Evolutionary conservation across 2,888 invertebrate genomes (phyloP).

Genomic region (Limnephilus rhombicus): DNA sequence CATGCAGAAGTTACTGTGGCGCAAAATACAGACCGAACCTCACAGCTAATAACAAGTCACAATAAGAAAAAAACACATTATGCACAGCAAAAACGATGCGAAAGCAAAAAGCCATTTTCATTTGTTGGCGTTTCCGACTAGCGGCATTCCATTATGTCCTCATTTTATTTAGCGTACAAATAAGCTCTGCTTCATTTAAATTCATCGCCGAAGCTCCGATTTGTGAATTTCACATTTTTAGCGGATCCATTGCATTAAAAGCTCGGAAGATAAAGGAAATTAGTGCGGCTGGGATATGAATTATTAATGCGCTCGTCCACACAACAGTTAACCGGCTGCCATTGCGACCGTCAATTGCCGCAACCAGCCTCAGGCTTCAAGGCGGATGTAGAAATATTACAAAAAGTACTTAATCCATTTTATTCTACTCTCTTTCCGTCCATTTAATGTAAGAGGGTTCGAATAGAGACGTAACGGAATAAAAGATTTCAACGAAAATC

Average conservation of each 20-base stretch:
- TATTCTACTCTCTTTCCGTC: conserved; percentile 2
- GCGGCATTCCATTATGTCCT: conserved; percentile 9
- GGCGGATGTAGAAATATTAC: conserved; percentile 12
- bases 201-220: conserved; percentile 63
- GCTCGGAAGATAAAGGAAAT: conserved; percentile 65
- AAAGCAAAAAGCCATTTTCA: conserved; percentile 15
- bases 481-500: background rate
- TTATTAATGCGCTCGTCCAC: conserved; percentile 55
- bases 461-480: background rate
- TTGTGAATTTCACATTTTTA: conserved; percentile 64
- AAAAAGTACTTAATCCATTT: conserved; percentile 16
- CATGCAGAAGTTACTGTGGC: background rate
- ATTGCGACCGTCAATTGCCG: background rate
- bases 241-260: conserved; percentile 63
- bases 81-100: conserved; percentile 13
- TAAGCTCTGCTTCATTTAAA: conserved; percentile 63
- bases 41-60: conserved; percentile 28
- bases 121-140: conserved; percentile 10
- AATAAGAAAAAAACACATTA: conserved; percentile 36
- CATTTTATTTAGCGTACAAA: conserved; percentile 61
- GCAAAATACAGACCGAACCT: background rate
- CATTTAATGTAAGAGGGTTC: background rate
- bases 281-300: conserved; percentile 62
- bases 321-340: conserved; percentile 11
- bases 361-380: background rate